Evolutionary conservation across 2,888 invertebrate genomes (phyloP).

Genomic region (Caenorhabditis imperialis): DNA sequence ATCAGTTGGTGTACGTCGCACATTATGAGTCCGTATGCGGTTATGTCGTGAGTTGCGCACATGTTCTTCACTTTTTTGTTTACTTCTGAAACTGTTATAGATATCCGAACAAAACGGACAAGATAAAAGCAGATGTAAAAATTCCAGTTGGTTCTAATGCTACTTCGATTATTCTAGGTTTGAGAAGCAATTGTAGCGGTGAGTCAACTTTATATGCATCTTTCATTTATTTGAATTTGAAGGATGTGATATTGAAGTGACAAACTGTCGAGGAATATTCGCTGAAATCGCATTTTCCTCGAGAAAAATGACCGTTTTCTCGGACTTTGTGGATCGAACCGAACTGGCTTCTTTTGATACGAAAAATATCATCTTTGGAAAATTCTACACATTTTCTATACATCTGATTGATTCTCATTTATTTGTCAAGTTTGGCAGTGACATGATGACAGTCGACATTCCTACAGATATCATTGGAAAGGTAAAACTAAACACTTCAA

Average conservation of each 20-base stretch:
- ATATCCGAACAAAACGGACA: slow-evolving; percentile 1
- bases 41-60: slow-evolving; percentile 25
- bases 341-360: not conserved
- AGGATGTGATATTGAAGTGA: slow-evolving; percentile 35
- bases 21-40: slow-evolving; percentile 23
- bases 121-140: slow-evolving; percentile 9
- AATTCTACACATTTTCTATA: slow-evolving; percentile 11
- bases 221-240: too few species aligned
- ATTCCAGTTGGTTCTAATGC: slow-evolving; percentile 22
- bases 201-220: not conserved
- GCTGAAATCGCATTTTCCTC: slow-evolving; percentile 12
- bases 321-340: slow-evolving; percentile 6
- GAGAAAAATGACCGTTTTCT: slow-evolving; percentile 5
- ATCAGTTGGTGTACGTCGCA: slow-evolving; percentile 40
- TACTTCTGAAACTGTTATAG: not conserved
- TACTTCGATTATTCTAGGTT: slow-evolving; percentile 13
- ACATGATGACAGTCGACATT: slow-evolving; percentile 21
- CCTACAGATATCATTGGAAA: slow-evolving; percentile 9
- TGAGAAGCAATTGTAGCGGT: slow-evolving; percentile 39
- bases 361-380: slow-evolving; percentile 3
- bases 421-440: slow-evolving; percentile 17
- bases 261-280: slow-evolving; percentile 32
- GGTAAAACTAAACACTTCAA: not conserved
- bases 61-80: not conserved
- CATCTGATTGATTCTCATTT: slow-evolving; percentile 15